Base-by-base conservation (phyloP, 1,140 invertebrate genomes). In the Paracyclopina nana region DNA sequence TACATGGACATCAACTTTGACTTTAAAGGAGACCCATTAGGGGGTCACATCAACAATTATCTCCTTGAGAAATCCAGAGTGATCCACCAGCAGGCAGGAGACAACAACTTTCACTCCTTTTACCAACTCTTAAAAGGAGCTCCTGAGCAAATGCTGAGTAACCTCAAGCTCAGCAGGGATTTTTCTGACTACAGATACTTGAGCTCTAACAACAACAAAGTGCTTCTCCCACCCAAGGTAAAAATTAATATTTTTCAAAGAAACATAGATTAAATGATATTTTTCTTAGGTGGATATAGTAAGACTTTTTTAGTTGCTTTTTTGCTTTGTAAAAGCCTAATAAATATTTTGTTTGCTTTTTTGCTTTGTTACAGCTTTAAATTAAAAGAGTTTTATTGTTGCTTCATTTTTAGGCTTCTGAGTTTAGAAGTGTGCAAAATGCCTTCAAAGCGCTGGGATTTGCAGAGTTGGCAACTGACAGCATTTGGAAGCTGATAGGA, bases 41-140 rank as follows among this genome's bases (percentile, higher is more conserved):
- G 94, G 78, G 92, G 91, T 73, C 94, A 99, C 74, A 99, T 99
- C 73, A 94, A 99, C 72, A 94, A 88, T 60, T 98, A 99, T 75
- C 75, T 99, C 72, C 75, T 99, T 63, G 95, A 99, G 72, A 99
- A 99, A 71, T 96, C 95, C 69, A 88, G 95, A 83, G 94, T 99
- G 70, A 98, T 97, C 70, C 97, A 91, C 62, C 94, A 99, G 72
- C 90, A 95, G 65, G 64, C 84, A 56, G 72, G 92, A 59, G 95
- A 99, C 72, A 81, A 95, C 22, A 42, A 14, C 18, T 52, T 42
- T 28, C 50, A 52, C 24, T 42, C 40, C 9, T 52, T 52, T 27
- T 52, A 52, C 38, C 34, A 38, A 38, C 34, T 38, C 34, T 20
- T 38, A 20, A 38, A 38, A 38, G 34, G 34, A 3, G 34, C n/a